A percentile compares a stretch with the other conserved stretches of the same genome.
Evolutionary conservation across 2,113 vertebrate genomes (phyloP).

Genomic region (Aptenodytes patagonicus): DNA sequence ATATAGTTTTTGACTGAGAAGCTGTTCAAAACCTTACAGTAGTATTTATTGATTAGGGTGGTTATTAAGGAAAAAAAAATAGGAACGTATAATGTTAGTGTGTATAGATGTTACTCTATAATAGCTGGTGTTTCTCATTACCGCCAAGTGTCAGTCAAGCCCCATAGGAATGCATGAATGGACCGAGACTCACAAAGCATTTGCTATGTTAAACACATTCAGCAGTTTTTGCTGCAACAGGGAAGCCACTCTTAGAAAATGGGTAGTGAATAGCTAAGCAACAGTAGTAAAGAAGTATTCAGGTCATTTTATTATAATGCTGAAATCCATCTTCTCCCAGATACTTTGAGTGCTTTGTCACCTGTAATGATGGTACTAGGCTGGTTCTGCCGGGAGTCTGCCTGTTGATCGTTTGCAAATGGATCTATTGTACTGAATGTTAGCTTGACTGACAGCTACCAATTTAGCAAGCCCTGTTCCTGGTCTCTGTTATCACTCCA

Average conservation of each 20-base stretch:
- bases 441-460: background rate
- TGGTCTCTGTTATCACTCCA: background rate
- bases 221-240: background rate
- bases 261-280: background rate
- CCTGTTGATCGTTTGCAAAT: background rate
- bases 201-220: background rate
- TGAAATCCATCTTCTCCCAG: background rate
- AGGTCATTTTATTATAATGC: background rate
- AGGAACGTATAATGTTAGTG: accelerated
- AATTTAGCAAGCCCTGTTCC: background rate
- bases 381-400: background rate
- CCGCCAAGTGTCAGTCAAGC: background rate
- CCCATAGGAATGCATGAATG: background rate
- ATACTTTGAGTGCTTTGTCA: background rate
- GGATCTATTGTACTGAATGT: accelerated
- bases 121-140: background rate
- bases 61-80: background rate
- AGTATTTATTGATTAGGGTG: background rate
- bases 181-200: background rate
- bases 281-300: background rate
- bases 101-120: background rate
- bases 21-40: background rate
- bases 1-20: background rate
- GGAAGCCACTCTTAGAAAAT: background rate
- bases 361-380: background rate